These are phyloP conservation scores for Epirrhoe tristata DNA, from an alignment of 2,888 invertebrate species.

Conservation along the genomic window DNA sequence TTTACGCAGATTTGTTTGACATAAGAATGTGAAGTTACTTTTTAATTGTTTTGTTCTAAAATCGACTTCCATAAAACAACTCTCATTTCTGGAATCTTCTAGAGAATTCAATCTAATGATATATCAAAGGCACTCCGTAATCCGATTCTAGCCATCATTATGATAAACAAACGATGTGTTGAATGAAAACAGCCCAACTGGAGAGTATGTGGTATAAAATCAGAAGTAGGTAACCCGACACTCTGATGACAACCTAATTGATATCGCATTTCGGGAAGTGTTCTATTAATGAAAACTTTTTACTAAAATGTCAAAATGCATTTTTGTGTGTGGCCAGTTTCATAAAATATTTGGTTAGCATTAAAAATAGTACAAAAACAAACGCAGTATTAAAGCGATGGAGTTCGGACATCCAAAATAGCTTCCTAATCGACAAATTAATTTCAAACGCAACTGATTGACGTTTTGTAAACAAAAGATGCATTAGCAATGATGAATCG, in stretches of 20 bases:
- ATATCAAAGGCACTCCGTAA: conserved; percentile 40
- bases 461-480: conserved; percentile 69
- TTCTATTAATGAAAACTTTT: conserved; percentile 60
- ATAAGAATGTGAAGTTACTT: conserved; percentile 9
- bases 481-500: conserved; percentile 76
- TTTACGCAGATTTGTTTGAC: conserved; percentile 21
- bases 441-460: conserved; percentile 48
- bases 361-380: neutral
- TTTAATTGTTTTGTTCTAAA: neutral
- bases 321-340: conserved; percentile 1
- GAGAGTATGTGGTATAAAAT: conserved; percentile 57
- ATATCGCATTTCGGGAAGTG: conserved; percentile 75
- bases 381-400: neutral
- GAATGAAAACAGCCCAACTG: conserved; percentile 59
- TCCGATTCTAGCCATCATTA: conserved; percentile 39
- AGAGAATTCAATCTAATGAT: conserved; percentile 26
- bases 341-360: neutral
- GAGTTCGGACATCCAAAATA: conserved; percentile 25
- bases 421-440: conserved; percentile 29
- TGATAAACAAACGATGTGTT: conserved; percentile 53
- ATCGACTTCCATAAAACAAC: neutral
- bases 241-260: conserved; percentile 75
- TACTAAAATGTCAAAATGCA: neutral
- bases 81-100: neutral
- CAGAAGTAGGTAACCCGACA: conserved; percentile 64